Evolutionary conservation across 2,888 invertebrate species (phyloP), one percentile per base, ranked within the genome.

Genomic region (Dermolepida albohirtum): DNA sequence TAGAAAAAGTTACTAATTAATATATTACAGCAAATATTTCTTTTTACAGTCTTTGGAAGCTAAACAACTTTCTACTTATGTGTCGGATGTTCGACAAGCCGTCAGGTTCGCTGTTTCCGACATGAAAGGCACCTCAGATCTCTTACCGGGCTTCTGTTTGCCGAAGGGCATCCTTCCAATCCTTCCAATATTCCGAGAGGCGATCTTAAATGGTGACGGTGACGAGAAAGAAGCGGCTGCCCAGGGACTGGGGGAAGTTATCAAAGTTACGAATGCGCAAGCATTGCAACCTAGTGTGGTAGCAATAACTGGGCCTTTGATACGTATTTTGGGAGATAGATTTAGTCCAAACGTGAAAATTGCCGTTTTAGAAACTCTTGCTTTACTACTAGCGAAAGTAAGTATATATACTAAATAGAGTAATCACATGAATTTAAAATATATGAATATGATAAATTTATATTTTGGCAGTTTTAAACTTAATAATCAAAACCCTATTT

Each of bases 171-270:
- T 98, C 65, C 91, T 95, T 2, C 97, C 98, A 7, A 90, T 99
- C 70, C 85, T 98, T 71, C 96, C 97, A 0, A 92, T 98, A 67
- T 97, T 98, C 87, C 90, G 98, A 51, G 98, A 99, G 85, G 96
- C 97, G 1, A 94, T 99, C 79, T 86, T 99, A 51, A 97, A 96
- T 84, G 98, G 98, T 0, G 87, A 94, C 67, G 96, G 97, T 0
- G 98, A 98, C 74, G 91, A 96, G 80, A 98, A 98, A 82, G 98
- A 98, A 84, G 92, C 92, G 72, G 97, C 98, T 0, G 96, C 98
- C 6, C 91, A 94, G 79, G 97, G 97, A 72, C 85, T 98, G 75
- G 86, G 86, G 5, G 90, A 90, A 81, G 89, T 95, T 12, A 95
- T 97, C 78, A 88, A 87, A 78, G 85, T 94, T 69, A 96, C 97